phyloP scores from a whole-genome alignment of 1,140 invertebrate species.

The Stegodyphus dumicola region DNA sequence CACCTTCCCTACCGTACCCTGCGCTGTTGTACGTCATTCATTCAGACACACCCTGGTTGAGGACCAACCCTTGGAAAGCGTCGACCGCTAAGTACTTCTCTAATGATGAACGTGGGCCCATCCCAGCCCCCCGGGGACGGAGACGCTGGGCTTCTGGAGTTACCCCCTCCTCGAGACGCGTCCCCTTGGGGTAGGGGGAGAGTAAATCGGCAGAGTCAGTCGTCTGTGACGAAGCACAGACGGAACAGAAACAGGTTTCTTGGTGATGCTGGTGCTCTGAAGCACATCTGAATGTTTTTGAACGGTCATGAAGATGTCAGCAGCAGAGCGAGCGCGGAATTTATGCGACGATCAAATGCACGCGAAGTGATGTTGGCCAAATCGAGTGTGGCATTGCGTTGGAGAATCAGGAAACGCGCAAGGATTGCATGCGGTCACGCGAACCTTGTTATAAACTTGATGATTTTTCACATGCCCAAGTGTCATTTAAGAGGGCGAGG shows the following conservation, averaged over 20 bases:
- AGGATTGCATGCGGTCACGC: no score
- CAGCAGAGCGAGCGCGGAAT: no score
- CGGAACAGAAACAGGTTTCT: background rate
- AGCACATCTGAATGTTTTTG: no score
- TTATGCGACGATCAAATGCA: no score
- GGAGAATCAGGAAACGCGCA: no score
- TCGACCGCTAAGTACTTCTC: constrained; percentile 8
- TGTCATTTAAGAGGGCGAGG: no score
- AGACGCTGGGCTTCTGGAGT: constrained; percentile 30
- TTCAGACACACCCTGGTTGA: background rate
- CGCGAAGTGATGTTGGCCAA: no score
- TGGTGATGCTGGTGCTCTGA: no score
- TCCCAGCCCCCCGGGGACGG: background rate
- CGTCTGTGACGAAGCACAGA: background rate
- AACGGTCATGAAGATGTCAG: no score
- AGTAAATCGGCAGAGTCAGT: background rate
- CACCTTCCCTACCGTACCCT: background rate
- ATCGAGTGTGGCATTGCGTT: no score
- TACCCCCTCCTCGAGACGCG: constrained; percentile 1
- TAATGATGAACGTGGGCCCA: constrained; percentile 9
- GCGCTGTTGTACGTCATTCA: constrained; percentile 8
- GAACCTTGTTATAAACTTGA: no score
- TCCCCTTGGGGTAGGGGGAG: background rate
- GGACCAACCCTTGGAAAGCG: constrained; percentile 3
- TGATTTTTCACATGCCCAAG: no score